Evolutionary conservation across 2,113 vertebrate genomes (phyloP).

Genomic region (Muntiacus reevesi): DNA sequence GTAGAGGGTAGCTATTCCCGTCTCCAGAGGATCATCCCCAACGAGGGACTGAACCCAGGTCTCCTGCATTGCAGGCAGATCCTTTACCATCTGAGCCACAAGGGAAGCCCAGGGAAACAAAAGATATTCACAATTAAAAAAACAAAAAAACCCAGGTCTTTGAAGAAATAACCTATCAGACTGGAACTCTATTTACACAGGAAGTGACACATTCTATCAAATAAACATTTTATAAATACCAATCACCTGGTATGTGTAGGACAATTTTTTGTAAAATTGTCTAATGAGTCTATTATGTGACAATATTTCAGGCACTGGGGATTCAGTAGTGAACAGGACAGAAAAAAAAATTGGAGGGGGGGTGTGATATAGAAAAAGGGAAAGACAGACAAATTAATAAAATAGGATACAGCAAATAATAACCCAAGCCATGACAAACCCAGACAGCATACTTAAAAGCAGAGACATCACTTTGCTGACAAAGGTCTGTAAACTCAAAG

Average conservation of each 20-base stretch:
- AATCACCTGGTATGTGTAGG: not conserved
- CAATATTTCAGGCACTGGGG: not conserved
- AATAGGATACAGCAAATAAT: not conserved
- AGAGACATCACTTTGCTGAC: not conserved
- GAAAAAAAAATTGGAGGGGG: not conserved
- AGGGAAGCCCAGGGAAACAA: not conserved
- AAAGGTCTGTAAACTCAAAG: not conserved
- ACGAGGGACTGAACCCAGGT: not conserved
- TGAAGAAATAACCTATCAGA: not conserved
- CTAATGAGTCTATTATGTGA: not conserved
- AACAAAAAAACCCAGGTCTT: not conserved
- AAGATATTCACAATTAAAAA: not conserved
- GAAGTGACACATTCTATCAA: not conserved
- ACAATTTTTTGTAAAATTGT: not conserved
- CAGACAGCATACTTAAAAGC: not conserved
- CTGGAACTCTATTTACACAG: not conserved
- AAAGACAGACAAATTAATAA: not conserved
- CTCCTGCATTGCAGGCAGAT: not conserved
- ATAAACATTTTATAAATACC: not conserved
- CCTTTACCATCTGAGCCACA: not conserved
- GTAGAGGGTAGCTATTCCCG: not conserved
- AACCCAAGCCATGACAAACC: not conserved
- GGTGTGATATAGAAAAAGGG: not conserved
- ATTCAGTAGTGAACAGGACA: not conserved
- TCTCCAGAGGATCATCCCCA: not conserved